phyloP scores from a whole-genome alignment of 2,888 invertebrate species.

The Drosophila ezoana region DNA sequence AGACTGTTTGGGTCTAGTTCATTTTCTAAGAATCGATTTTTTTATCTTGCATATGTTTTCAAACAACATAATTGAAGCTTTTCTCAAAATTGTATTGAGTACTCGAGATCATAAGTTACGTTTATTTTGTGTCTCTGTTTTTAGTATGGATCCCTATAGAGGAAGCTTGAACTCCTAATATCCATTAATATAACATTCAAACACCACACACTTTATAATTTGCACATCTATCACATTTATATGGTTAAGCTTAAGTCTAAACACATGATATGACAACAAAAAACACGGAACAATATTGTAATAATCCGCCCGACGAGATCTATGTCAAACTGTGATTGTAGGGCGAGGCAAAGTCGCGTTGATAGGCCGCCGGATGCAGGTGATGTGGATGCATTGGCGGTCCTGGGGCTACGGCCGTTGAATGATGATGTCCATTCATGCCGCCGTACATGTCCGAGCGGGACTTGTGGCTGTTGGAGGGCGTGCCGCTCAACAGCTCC shows the following conservation, averaged over 20 bases:
- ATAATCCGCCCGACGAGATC: background rate
- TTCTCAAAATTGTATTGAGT: too few relatives aligned
- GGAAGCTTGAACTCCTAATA: background rate
- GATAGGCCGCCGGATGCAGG: conserved; percentile 83
- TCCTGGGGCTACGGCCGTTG: conserved; percentile 27
- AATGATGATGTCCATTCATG: conserved; percentile 83
- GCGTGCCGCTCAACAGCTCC: conserved; percentile 91
- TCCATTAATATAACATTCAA: background rate
- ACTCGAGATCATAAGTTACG: too few relatives aligned
- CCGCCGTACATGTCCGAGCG: conserved; percentile 82
- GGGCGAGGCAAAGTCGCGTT: conserved; percentile 84
- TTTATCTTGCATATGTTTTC: too few relatives aligned
- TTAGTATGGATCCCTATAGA: background rate
- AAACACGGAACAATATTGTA: conserved; percentile 12
- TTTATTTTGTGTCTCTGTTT: too few relatives aligned
- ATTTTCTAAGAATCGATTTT: too few relatives aligned
- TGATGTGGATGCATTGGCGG: conserved; percentile 81
- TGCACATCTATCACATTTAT: conserved; percentile 31
- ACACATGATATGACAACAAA: conserved; percentile 26
- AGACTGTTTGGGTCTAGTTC: too few relatives aligned
- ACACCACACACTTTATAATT: background rate
- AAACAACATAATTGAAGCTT: too few relatives aligned
- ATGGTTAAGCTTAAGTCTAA: conserved; percentile 22
- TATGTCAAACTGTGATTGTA: conserved; percentile 83
- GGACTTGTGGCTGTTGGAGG: conserved; percentile 84